Base-by-base conservation (phyloP, 1,140 invertebrate genomes). In the Medauroidea extradentata region DNA sequence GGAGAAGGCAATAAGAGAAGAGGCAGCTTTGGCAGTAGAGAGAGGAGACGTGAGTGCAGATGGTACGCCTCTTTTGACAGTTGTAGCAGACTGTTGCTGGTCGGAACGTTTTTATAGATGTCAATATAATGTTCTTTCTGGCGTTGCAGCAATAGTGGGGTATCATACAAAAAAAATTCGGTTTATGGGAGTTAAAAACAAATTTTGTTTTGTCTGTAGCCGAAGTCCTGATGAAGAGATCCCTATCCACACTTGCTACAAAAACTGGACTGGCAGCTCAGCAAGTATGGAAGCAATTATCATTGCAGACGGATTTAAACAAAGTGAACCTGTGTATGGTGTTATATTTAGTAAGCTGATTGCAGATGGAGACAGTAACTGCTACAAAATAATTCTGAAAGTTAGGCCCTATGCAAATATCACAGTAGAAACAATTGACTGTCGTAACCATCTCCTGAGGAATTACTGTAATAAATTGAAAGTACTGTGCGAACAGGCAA, bases 111-210 rank as follows among this genome's bases (percentile, higher is more conserved):
- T 65, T 3, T 74, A 71, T 52, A 59, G 60, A 16, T 63, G 50
- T 18, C 67, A 66, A 38, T 67, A 70, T 53, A 63, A 67, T 61
- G 62, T 70, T 9, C 21, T 69, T 16, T 75, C 71, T 43, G 68
- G 69, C 8, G 65, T 56, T 38, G 53, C 57, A 19, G 62, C 63
- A 1, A 71, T 78, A 21, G 62, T 78, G 55, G 76, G 74, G 1
- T 51, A 53, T 23, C 52, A 65, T 25, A 73, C 71, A 1, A 63
- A 68, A 46, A 67, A 75, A 66, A 61, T 78, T 11, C 62, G 79
- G 1, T 75, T 68, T 59, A 54, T 74, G 24, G 71, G 65, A 5
- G 62, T 76, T 1, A 59, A 70, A 57, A 75, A 74, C 48, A 77
- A 75, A 63, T 72, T 67, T 63, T 79, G 74, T 52, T 56, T 57